Conservation (phyloP, 2,797 vertebrate species). For the Hirundo rustica region DNA sequence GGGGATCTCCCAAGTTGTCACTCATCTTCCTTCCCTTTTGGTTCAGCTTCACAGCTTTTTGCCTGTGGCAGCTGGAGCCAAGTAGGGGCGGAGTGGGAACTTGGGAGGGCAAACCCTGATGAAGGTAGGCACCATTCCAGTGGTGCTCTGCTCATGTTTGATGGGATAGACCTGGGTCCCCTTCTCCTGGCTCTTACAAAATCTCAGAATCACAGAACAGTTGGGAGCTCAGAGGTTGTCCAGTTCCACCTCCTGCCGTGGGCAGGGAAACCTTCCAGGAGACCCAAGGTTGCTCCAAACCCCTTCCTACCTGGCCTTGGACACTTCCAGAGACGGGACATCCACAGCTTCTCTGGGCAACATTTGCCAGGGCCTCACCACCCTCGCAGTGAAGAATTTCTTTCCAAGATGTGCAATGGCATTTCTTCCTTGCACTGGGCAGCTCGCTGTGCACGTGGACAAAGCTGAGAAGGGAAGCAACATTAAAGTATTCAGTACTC, state of each 20-base stretch:
- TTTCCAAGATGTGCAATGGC: not conserved
- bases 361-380: not conserved
- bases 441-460: not conserved
- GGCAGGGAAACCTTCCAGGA: not conserved
- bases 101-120: not conserved
- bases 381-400: not conserved
- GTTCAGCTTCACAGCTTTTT: not conserved
- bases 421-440: not conserved
- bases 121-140: not conserved
- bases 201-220: not conserved
- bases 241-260: not conserved
- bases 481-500: not conserved
- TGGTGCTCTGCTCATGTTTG: not conserved
- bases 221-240: not conserved
- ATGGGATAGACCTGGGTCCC: not conserved
- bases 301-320: not conserved
- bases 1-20: not conserved
- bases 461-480: not conserved
- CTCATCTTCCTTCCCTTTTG: not conserved
- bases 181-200: not conserved
- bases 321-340: not conserved
- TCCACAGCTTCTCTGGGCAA: not conserved
- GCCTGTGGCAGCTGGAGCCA: not conserved
- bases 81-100: not conserved
- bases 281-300: accelerated